Conservation (phyloP, 2,113 vertebrate genomes). For the Chlamydotis undulata region DNA sequence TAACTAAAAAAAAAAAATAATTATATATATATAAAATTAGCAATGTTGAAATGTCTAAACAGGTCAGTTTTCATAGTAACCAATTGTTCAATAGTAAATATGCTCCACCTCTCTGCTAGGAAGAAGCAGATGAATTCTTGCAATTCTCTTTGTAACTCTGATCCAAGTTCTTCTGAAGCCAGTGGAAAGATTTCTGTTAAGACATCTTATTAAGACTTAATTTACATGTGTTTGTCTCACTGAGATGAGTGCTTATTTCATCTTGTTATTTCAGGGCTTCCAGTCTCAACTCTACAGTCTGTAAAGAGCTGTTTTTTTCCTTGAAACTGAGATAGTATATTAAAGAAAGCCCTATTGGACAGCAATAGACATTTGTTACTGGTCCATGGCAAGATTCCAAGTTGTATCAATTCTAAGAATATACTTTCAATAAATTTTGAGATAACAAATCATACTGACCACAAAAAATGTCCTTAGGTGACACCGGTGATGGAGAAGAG, state of each 20-base stretch:
- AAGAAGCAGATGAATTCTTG: conserved; percentile 32
- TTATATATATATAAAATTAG: not conserved
- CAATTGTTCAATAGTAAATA: not conserved
- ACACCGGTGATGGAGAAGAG: not conserved
- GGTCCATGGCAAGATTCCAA: not conserved
- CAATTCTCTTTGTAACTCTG: not conserved
- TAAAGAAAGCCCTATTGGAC: not conserved
- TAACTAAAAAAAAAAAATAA: not conserved
- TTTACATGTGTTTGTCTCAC: not conserved
- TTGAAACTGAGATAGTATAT: not conserved
- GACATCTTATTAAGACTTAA: not conserved
- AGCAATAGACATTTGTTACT: not conserved
- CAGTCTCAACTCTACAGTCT: not conserved
- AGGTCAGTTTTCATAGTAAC: not conserved
- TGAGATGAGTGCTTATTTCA: not conserved
- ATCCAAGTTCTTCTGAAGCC: conserved; percentile 18
- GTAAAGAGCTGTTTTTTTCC: not conserved
- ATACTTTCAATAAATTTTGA: not conserved
- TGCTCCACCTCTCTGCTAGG: not conserved
- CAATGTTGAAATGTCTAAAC: not conserved
- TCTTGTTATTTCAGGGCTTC: not conserved
- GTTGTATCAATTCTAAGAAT: not conserved
- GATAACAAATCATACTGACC: not conserved
- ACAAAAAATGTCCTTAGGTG: conserved; percentile 32
- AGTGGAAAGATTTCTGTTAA: not conserved